Evolutionary conservation across 2,113 vertebrate genomes (phyloP).

Genomic region (Gavia stellata): DNA sequence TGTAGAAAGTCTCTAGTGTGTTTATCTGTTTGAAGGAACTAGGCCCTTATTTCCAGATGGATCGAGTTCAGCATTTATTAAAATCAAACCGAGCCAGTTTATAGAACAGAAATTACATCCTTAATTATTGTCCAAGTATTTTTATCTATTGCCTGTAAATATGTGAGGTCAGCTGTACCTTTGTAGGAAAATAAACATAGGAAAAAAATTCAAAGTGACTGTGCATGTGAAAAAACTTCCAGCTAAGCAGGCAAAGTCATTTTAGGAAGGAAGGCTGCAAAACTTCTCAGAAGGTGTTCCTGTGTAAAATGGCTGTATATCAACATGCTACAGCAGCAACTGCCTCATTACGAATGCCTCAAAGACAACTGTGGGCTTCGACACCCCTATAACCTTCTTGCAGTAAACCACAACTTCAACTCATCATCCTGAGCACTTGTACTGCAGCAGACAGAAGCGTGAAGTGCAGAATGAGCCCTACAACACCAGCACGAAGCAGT

Average conservation of each 20-base stretch:
- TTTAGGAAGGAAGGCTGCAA: neutral
- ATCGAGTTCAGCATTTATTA: neutral
- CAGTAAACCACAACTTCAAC: neutral
- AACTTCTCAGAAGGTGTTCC: neutral
- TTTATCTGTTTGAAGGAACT: neutral
- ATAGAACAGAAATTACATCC: neutral
- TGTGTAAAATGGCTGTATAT: neutral
- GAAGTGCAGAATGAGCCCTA: neutral
- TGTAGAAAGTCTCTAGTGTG: neutral
- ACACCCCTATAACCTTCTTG: neutral
- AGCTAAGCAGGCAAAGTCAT: neutral
- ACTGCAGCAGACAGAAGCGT: neutral
- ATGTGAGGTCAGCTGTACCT: neutral
- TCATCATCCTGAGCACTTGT: neutral
- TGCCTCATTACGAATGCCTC: neutral
- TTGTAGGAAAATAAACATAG: neutral
- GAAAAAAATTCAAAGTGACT: neutral
- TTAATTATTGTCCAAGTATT: neutral
- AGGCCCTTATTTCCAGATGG: neutral
- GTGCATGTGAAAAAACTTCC: neutral
- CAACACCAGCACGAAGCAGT: neutral
- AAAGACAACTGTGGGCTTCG: neutral
- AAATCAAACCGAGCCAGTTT: neutral
- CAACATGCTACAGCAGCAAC: neutral
- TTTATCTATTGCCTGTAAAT: neutral